These are phyloP conservation scores for Leptopterna dolabrata DNA, from an alignment of 2,888 invertebrate genomes.

Conservation along the genomic window DNA sequence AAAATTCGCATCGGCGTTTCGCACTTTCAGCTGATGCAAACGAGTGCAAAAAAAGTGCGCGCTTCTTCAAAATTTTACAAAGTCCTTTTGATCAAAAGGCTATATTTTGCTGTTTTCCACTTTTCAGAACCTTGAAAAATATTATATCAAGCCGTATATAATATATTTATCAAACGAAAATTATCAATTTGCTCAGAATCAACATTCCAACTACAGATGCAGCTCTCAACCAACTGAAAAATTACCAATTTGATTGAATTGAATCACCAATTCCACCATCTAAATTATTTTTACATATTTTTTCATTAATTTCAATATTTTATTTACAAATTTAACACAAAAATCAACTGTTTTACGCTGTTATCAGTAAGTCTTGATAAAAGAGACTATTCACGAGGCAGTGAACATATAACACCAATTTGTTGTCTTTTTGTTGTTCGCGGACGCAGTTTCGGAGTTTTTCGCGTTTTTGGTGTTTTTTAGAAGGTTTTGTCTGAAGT, in stretches of 20 bases:
- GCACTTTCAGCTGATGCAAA: constrained; percentile 42
- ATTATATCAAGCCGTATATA: background rate
- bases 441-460: background rate
- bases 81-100: background rate
- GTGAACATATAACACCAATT: background rate
- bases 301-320: background rate
- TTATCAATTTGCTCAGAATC: background rate
- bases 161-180: background rate
- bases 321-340: background rate
- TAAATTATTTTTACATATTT: background rate
- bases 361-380: background rate
- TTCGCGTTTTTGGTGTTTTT: background rate
- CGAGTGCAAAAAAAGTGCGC: constrained; percentile 52
- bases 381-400: background rate
- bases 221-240: background rate
- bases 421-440: constrained; percentile 29
- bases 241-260: background rate
- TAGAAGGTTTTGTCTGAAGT: background rate
- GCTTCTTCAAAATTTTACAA: constrained; percentile 52
- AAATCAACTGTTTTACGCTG: background rate
- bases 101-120: constrained; percentile 33
- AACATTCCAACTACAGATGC: background rate
- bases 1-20: constrained; percentile 52
- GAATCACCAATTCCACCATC: background rate
- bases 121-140: background rate